Evolutionary conservation across 2,888 invertebrate species (phyloP), one percentile per base, ranked within the genome.

Genomic region (Leptopilina drosophilae): DNA sequence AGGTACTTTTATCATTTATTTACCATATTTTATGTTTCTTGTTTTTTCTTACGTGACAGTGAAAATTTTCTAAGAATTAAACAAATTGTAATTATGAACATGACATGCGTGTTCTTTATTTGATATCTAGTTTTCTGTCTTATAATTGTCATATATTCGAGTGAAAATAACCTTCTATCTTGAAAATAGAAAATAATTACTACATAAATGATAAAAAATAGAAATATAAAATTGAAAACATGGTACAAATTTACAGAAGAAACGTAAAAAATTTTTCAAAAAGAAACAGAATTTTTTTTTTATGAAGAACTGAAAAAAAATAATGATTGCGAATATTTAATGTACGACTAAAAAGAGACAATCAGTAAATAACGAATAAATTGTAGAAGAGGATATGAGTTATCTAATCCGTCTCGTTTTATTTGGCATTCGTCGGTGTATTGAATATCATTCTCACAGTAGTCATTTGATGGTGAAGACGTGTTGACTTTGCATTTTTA

Each of bases 351-450:
- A 14, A n/a, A 20, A 42, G 42, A 42, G 42, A 42, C 42, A 42
- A 62, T 62, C 15, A 62, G 15, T 15, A 62, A 62, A 20, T 62
- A 20, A 62, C 8, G 62, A 62, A 20, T 62, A 62, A 62, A n/a
- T 62, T 62, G 20, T 62, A 20, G 20, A 62, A 62, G 62, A 62
- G 62, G 62, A 62, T 15, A 62, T 20, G 62, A 62, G 62, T 62
- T 62, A 62, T 62, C 62, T 62, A 62, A 62, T 62, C 62, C 62
- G 15, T 62, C 62, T 62, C 62, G 15, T 62, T 15, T 49, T 62
- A 20, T 62, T 62, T 20, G 62, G 15, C 20, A 62, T 62, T 20
- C 62, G 20, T 20, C 62, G 12, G 49, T 59, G n/a, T 42, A 42
- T 42, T 8, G n/a, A 59, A 59, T 59, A 59, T 59, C 59, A 59